phyloP scores from a whole-genome alignment of 2,888 invertebrate species.

The Kryphioiulus occultus region DNA sequence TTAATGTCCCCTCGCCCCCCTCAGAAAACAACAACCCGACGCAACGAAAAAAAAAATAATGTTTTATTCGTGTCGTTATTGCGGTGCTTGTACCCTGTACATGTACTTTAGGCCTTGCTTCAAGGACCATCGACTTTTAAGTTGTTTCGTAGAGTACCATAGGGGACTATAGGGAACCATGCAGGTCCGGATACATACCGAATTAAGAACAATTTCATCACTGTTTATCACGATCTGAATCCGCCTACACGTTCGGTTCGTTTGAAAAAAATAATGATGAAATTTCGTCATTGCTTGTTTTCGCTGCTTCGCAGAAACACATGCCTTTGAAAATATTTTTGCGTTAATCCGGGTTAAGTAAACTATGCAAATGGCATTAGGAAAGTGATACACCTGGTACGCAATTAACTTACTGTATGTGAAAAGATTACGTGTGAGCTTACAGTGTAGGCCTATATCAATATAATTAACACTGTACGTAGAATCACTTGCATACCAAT shows the following conservation, averaged over 20 bases:
- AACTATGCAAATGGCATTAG: no score
- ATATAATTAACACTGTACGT: no score
- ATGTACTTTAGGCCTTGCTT: background rate
- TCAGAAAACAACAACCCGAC: background rate
- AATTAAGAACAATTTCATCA: background rate
- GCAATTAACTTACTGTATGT: no score
- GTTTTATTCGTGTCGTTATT: background rate
- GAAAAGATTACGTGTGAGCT: no score
- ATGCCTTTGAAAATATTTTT: background rate
- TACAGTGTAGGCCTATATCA: no score
- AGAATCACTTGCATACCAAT: no score
- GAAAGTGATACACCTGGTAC: no score
- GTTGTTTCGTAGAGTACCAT: no score
- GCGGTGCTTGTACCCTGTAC: background rate
- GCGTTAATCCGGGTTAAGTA: conserved; percentile 1
- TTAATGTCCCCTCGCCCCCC: background rate
- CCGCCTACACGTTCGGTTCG: background rate
- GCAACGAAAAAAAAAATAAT: background rate
- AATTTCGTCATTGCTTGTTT: no score
- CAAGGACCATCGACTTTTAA: background rate
- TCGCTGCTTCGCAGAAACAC: background rate
- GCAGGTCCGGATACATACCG: background rate
- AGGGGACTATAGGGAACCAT: no score
- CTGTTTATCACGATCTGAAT: background rate
- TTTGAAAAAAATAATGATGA: no score